Evolutionary conservation across 2,113 vertebrate species (phyloP).

Genomic region (Phainopepla nitens): DNA sequence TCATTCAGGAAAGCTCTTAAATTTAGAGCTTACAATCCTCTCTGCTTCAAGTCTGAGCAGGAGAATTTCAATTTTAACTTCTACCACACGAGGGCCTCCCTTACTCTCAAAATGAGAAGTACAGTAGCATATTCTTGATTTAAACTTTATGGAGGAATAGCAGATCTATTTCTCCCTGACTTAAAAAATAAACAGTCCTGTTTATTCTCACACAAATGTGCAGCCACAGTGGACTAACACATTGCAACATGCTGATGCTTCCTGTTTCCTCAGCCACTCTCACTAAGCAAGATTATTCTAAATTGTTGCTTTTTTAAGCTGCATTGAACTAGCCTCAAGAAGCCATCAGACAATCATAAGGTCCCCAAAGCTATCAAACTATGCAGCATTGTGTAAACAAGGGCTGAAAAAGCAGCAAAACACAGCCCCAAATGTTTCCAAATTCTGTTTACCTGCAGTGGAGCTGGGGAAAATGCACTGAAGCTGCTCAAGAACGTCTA

Average conservation of each 20-base stretch:
- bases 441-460: not conserved
- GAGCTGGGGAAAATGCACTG: not conserved
- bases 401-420: not conserved
- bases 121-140: not conserved
- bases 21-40: not conserved
- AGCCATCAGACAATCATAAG: not conserved
- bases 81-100: conserved; percentile 69
- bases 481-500: not conserved
- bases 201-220: not conserved
- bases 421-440: not conserved
- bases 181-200: not conserved
- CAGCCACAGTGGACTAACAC: not conserved
- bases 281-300: not conserved
- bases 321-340: not conserved
- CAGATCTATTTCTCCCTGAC: not conserved
- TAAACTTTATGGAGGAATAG: not conserved
- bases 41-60: not conserved
- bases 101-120: conserved; percentile 26
- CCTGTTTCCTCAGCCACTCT: not conserved
- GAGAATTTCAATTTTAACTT: conserved; percentile 29
- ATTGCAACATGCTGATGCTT: not conserved
- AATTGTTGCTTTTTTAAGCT: not conserved
- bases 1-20: not conserved
- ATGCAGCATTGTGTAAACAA: not conserved
- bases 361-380: not conserved